phyloP scores from a whole-genome alignment of 2,797 vertebrate genomes.

The Aeoliscus strigatus region DNA sequence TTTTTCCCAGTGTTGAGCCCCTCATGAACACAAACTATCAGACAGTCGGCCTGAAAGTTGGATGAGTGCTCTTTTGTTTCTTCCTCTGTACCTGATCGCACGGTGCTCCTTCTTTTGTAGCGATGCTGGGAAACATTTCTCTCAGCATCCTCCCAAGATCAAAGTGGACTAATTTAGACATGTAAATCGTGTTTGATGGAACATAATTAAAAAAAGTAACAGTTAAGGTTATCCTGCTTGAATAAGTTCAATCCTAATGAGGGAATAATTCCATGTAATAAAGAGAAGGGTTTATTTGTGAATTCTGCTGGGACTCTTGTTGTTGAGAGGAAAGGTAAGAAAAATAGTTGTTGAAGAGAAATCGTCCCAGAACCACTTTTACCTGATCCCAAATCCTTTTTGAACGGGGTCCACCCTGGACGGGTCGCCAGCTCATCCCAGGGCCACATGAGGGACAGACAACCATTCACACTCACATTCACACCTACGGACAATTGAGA shows the following conservation, averaged over 20 bases:
- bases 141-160: slow-evolving; percentile 52
- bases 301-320: slow-evolving; percentile 48
- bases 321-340: slow-evolving; percentile 49
- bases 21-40: no score
- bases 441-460: no score
- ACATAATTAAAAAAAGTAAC: slow-evolving; percentile 60
- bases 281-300: slow-evolving; percentile 51
- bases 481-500: no score
- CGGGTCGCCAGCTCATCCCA: no score
- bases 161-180: slow-evolving; percentile 67
- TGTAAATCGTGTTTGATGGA: slow-evolving; percentile 66
- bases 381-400: no score
- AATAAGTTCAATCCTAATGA: slow-evolving; percentile 72
- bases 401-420: no score
- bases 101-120: slow-evolving; percentile 55
- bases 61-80: slow-evolving; percentile 9
- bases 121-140: slow-evolving; percentile 41
- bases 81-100: slow-evolving; percentile 41
- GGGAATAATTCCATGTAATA: slow-evolving; percentile 58
- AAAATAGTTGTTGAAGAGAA: slow-evolving; percentile 39
- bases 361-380: no score
- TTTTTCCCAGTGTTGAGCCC: no score
- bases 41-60: no score
- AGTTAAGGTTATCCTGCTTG: slow-evolving; percentile 62
- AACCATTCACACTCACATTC: no score